phyloP scores from a whole-genome alignment of 64 coral and sea anemone genomes.

The Orbicella faveolata region DNA sequence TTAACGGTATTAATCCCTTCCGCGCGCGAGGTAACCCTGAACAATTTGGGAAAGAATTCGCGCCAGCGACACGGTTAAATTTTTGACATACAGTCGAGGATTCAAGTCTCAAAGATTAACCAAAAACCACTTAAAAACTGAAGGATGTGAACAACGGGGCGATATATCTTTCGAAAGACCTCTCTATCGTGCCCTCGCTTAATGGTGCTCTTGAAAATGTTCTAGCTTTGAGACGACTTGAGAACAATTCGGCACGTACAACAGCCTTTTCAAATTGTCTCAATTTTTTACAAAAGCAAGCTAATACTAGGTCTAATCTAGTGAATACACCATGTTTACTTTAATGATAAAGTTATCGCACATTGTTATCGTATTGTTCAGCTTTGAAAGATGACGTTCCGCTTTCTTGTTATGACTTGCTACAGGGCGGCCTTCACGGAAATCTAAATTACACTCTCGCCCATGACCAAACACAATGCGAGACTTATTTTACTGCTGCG shows the following conservation, averaged over 20 bases:
- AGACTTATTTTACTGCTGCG: not conserved
- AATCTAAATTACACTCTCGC: not conserved
- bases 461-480: not conserved
- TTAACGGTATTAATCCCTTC: not conserved
- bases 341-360: conserved; percentile 42
- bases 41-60: not conserved
- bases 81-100: conserved; percentile 25
- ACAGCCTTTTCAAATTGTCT: not conserved
- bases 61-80: not conserved
- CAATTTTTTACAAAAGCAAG: not conserved
- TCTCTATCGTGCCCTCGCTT: not conserved
- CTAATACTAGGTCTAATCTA: not conserved
- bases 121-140: conserved; percentile 5
- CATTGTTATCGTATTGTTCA: conserved; percentile 34
- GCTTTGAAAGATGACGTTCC: not conserved
- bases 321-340: conserved; percentile 42
- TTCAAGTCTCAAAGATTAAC: conserved; percentile 21
- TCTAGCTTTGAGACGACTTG: too few relatives aligned
- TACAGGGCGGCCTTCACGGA: not conserved
- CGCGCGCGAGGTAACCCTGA: not conserved
- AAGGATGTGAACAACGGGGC: not conserved
- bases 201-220: not conserved
- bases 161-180: not conserved
- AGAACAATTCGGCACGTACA: not conserved
- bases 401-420: conserved; percentile 35